Evolutionary conservation across 2,888 invertebrate species (phyloP).

Genomic region (Drosophila kokeensis): DNA sequence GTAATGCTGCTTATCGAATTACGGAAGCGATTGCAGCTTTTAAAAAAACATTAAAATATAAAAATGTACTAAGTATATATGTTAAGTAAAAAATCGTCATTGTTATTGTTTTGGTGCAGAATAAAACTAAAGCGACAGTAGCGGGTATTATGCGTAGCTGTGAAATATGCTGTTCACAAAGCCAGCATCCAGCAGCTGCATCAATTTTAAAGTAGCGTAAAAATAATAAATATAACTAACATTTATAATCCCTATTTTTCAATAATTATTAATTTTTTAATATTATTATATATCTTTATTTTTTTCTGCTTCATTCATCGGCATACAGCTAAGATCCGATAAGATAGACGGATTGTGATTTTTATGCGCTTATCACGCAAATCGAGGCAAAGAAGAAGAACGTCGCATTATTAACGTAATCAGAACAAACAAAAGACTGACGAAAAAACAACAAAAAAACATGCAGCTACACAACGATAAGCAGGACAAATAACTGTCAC

Average conservation of each 20-base stretch:
- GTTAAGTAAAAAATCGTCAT: background rate
- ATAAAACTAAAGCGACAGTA: background rate
- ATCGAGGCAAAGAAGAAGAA: slow-evolving; percentile 20
- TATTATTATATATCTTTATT: background rate
- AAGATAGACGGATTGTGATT: slow-evolving; percentile 19
- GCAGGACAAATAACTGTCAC: slow-evolving; percentile 49
- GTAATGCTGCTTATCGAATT: background rate
- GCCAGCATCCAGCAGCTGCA: background rate
- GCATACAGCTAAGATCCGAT: background rate
- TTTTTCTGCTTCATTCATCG: background rate
- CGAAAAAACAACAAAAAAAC: slow-evolving; percentile 8
- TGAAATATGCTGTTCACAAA: background rate
- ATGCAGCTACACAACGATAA: slow-evolving; percentile 44
- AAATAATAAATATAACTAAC: background rate
- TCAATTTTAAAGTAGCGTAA: background rate
- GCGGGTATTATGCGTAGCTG: background rate
- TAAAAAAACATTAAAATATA: background rate
- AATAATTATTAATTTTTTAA: background rate
- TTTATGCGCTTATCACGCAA: slow-evolving; percentile 49
- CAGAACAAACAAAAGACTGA: slow-evolving; percentile 60
- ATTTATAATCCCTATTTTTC: background rate
- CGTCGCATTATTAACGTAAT: slow-evolving; percentile 73
- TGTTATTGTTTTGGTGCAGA: background rate
- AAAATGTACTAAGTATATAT: background rate
- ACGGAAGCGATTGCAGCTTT: background rate